Evolutionary conservation across 2,797 vertebrate genomes (phyloP).

Genomic region (Melanitta fusca): DNA sequence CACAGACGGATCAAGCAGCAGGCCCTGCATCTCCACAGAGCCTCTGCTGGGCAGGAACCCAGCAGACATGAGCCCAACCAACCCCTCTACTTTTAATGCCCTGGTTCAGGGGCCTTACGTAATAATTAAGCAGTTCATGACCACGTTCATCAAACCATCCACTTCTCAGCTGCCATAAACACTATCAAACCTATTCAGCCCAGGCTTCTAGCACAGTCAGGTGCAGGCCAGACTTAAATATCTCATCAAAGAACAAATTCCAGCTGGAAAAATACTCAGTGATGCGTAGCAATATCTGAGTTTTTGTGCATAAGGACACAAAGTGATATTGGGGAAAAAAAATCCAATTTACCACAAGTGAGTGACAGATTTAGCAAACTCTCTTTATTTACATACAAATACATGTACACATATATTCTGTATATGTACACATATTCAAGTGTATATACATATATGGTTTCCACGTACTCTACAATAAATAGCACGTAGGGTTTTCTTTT

Average conservation of each 20-base stretch:
- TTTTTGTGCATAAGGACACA: not conserved
- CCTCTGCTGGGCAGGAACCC: no score
- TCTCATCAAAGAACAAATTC: not conserved
- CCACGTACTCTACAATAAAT: conserved; percentile 78
- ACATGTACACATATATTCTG: conserved; percentile 72
- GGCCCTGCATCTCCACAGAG: no score
- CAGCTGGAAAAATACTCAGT: not conserved
- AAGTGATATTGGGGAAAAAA: not conserved
- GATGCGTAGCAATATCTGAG: not conserved
- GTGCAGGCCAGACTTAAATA: rapidly evolving
- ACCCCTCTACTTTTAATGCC: not conserved
- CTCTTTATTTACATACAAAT: conserved; percentile 85
- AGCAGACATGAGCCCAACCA: not conserved
- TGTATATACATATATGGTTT: conserved; percentile 79
- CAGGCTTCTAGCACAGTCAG: not conserved
- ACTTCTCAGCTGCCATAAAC: not conserved
- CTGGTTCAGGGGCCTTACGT: not conserved
- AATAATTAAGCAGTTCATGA: not conserved
- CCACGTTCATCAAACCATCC: rapidly evolving
- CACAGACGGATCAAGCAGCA: not conserved
- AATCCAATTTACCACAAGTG: conserved; percentile 8
- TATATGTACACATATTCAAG: conserved; percentile 76
- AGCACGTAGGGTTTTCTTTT: conserved; percentile 68
- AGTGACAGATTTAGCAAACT: conserved; percentile 81
- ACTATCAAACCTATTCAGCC: not conserved